Base-by-base conservation (phyloP, 1,140 invertebrate genomes). In the Drosophila triauraria region DNA sequence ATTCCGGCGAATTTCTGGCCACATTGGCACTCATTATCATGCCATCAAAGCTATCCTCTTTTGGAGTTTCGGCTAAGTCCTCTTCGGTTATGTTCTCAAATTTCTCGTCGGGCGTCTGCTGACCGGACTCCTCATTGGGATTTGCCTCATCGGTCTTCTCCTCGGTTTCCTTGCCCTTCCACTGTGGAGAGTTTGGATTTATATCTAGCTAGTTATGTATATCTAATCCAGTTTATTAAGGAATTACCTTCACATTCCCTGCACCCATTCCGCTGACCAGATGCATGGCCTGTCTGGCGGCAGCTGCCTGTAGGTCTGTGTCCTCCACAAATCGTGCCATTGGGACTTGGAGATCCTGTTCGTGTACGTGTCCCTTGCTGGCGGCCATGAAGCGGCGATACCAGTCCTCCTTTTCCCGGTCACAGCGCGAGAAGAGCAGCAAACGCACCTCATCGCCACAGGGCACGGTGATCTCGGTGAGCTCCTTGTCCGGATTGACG, bases 371-470 rank as follows among this genome's bases (percentile, higher is more conserved):
- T 1, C 92, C 92, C 23, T 61, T 76, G 50, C 88, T 93, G 43
- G 91, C 92, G n/a, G 81, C 57, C 1, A 48, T n/a, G 35, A 93
- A 93, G 32, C 92, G 88, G 15, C 92, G 82, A 81, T 91, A 93
- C 97, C 98, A 98, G 80, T 98, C 96, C 93, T 98, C 97, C 92
- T 98, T 98, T 80, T 98, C 97, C 51, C 97, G 93, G 82, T 96
- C 96, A 56, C 96, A 96, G 70, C 97, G 94, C 4, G 97, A 95
- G 93, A 98, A 98, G 56, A 98, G 92, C 85, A 95, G 96, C 17
- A 94, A 91, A 32, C 91, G 82, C 44, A 88, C 80, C 64, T 93
- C 92, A 79, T 93, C 92, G 32, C 91, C 92, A 32, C 90, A 91
- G 3, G 91, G 87, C 10, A 93, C 62, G 3, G 69, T 82, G 2